Conservation (phyloP, 2,888 invertebrate species). For the Sarcophaga subvicina region DNA sequence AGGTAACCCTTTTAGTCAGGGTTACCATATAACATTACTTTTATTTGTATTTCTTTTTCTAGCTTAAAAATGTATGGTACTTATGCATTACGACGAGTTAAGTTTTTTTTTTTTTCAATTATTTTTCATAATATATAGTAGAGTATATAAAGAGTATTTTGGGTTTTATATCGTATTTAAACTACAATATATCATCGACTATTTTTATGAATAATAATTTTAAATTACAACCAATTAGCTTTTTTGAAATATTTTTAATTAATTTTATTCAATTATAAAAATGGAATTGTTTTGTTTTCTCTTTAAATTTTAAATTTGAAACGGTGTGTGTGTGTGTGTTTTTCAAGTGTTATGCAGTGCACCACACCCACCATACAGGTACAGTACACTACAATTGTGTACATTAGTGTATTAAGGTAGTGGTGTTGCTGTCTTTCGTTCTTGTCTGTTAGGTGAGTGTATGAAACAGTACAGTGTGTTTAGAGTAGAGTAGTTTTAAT, state of each 20-base stretch:
- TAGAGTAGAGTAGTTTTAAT: constrained; percentile 44
- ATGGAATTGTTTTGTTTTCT: constrained; percentile 42
- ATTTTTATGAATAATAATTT: constrained; percentile 23
- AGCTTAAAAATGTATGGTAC: constrained; percentile 33
- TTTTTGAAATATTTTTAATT: constrained; percentile 30
- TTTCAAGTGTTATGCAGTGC: no score
- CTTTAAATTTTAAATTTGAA: constrained; percentile 6
- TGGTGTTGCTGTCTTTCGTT: not conserved
- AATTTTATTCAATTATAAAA: constrained; percentile 43
- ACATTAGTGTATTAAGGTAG: not conserved
- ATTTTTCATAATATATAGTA: no score
- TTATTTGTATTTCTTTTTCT: constrained; percentile 1
- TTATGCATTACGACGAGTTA: constrained; percentile 35
- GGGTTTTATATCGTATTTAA: not conserved
- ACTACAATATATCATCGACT: constrained; percentile 1
- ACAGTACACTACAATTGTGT: no score
- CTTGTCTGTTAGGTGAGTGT: not conserved
- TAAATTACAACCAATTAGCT: constrained; percentile 69
- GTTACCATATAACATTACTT: not conserved
- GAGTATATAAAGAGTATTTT: not conserved
- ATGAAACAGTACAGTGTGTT: not conserved
- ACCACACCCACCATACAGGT: no score
- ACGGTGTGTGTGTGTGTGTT: constrained; percentile 22
- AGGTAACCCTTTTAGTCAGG: no score
- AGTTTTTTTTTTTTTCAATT: not conserved